Base-by-base conservation (phyloP, 2,888 invertebrate genomes). In the Criorhina ranunculi region DNA sequence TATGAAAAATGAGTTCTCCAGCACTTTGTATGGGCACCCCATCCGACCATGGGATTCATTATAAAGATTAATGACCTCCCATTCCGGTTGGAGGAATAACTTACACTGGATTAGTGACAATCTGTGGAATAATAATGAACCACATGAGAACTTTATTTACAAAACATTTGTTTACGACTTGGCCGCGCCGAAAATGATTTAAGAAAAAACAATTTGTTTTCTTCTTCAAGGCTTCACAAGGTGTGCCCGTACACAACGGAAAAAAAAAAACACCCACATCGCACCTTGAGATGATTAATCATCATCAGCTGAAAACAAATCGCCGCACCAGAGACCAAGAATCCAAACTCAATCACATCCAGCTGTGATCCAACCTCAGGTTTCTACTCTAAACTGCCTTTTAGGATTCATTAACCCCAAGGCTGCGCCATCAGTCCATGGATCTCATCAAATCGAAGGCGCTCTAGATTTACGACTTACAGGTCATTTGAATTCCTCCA, bases 401-500 rank as follows among this genome's bases (percentile, higher is more conserved):
- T 76, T 62, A 67, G 73, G 78, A 83, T 69, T 64, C 85, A 80
- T 85, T 85, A 80, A 85, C 85, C 85, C 57, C 62, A 64, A 31
- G 37, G 37, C 19, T 8, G 19, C n/a, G 17, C 35, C 19, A n/a
- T 9, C 11, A n/a, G 7, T 44, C 40, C 59, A 60, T 66, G 33
- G 60, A 66, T 83, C 72, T 73, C 72, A 55, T 83, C 82, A 83
- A 83, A 79, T 69, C 62, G 64, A 75, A 85, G 79, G 57, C 76
- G 85, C 75, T 80, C 85, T 76, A 85, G 85, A 85, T 85, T 85
- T 85, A 83, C 75, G 69, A 85, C 79, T 69, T 12, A n/a, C 85
- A 53, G 70, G 76, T 60, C 80, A 85, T 85, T 85, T 85, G 80
- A 85, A 85, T 85, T 85, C 85, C 51, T 69, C 49, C 62, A 37